phyloP scores from a whole-genome alignment of 2,888 invertebrate species.

The Lithophane socia region DNA sequence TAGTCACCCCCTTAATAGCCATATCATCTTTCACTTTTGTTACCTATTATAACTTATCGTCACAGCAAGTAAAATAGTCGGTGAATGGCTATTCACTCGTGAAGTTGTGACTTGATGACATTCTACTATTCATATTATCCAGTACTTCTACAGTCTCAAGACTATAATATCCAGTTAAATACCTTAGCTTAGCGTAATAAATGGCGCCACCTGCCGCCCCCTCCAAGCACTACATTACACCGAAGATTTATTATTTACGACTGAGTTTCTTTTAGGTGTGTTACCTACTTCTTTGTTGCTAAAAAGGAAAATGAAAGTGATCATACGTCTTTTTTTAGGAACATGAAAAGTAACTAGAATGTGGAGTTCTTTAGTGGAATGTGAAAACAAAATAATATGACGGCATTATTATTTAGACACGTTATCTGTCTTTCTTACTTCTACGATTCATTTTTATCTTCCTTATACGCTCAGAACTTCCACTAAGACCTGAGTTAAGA shows the following conservation, averaged over 20 bases:
- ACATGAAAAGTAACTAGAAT: not conserved
- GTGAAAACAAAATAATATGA: constrained; percentile 16
- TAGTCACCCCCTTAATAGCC: not conserved
- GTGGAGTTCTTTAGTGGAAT: not conserved
- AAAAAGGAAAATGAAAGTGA: constrained; percentile 28
- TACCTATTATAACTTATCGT: not conserved
- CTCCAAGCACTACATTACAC: constrained; percentile 14
- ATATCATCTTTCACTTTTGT: not conserved
- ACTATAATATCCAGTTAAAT: constrained; percentile 14
- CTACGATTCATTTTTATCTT: not conserved
- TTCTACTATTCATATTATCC: not conserved
- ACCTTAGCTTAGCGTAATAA: constrained; percentile 21
- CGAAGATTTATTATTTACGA: constrained; percentile 60
- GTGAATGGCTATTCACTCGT: not conserved
- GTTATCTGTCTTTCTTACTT: not conserved
- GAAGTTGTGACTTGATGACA: not conserved
- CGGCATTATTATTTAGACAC: not conserved
- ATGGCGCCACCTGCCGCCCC: constrained; percentile 40
- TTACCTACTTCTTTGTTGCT: constrained; percentile 6
- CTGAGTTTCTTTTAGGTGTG: constrained; percentile 17
- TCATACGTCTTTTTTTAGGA: constrained; percentile 8
- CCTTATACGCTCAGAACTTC: not conserved
- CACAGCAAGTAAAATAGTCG: not conserved
- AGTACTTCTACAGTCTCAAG: not conserved
- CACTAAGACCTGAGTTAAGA: too few species aligned